phyloP scores from a whole-genome alignment of 2,113 vertebrate genomes.

The Chlorodrepanis virens region DNA sequence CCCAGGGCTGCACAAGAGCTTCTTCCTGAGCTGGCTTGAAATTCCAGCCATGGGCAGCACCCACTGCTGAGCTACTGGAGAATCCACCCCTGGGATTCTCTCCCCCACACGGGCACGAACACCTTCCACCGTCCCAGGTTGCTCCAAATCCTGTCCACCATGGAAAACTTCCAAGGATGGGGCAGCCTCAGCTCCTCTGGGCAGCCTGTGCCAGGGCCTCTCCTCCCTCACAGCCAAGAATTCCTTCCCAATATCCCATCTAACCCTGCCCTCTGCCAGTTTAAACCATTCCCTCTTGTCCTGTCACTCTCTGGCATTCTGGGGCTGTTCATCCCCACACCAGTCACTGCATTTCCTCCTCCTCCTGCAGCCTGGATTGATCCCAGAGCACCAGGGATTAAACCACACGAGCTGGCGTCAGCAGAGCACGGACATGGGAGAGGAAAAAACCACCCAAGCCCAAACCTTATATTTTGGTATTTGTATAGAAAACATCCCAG shows the following conservation, averaged over 20 bases:
- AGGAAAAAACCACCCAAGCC: background rate
- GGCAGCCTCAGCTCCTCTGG: background rate
- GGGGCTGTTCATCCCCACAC: accelerated
- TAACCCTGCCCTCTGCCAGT: background rate
- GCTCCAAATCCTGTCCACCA: background rate
- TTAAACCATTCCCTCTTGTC: background rate
- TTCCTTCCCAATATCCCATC: background rate
- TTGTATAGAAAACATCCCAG: background rate
- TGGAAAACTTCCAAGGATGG: background rate
- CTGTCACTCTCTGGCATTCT: background rate
- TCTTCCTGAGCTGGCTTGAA: accelerated
- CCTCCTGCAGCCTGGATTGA: background rate
- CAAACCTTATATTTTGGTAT: background rate
- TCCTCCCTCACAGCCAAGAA: background rate
- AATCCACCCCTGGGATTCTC: background rate
- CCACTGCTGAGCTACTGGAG: background rate
- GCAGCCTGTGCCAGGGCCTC: background rate
- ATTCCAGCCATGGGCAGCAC: background rate
- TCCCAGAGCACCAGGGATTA: background rate
- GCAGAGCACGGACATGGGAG: accelerated
- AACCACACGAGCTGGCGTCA: background rate
- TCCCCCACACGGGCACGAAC: background rate
- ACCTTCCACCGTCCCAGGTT: accelerated
- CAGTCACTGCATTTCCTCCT: background rate
- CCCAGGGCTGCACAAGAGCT: accelerated